phyloP scores from a whole-genome alignment of 1,140 invertebrate species.

The Leptonema lineaticorne region DNA sequence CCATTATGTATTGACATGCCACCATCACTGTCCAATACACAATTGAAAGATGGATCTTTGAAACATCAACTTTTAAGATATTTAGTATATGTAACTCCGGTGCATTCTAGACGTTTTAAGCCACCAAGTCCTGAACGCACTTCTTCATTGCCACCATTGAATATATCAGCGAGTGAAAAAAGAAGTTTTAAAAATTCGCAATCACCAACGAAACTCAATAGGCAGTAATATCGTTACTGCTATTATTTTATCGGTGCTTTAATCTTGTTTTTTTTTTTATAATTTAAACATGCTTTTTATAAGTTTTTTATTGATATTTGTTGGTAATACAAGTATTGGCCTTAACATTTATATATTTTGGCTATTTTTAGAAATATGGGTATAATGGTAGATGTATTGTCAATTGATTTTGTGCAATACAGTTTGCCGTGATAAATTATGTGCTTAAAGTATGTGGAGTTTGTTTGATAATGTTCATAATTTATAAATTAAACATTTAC shows the following conservation, averaged over 20 bases:
- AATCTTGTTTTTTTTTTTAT: neutral
- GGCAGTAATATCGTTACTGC: neutral
- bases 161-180: neutral
- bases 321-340: too few species aligned
- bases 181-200: neutral
- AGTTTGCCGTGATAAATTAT: too few species aligned
- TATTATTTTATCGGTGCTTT: neutral
- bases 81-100: constrained; percentile 47
- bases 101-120: constrained; percentile 48
- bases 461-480: too few species aligned
- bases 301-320: neutral
- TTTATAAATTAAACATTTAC: too few species aligned
- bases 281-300: neutral
- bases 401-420: too few species aligned
- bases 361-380: too few species aligned
- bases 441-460: too few species aligned
- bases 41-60: constrained; percentile 20
- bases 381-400: too few species aligned
- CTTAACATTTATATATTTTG: too few species aligned
- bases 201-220: neutral
- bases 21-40: constrained; percentile 35
- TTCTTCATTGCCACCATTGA: neutral
- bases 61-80: constrained; percentile 47
- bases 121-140: constrained; percentile 1
- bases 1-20: constrained; percentile 52